Percentiles rank a stretch among this genome's conserved stretches.
phyloP scores from a whole-genome alignment of 2,888 invertebrate species.

The Masnerella sp. region DNA sequence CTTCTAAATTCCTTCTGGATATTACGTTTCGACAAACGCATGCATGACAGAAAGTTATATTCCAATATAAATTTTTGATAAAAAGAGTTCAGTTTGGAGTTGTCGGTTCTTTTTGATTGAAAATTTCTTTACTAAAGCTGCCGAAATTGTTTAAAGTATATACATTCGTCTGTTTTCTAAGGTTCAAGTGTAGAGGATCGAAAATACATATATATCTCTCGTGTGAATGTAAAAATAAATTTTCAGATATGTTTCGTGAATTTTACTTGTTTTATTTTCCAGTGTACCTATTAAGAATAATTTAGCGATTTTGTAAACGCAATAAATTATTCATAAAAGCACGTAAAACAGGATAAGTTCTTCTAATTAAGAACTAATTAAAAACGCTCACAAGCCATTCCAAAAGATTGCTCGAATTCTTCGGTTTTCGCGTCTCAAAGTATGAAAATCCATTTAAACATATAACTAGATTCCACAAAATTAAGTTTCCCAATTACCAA shows the following conservation, averaged over 20 bases:
- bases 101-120: conserved; percentile 2
- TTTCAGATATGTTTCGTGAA: too few relatives aligned
- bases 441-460: conserved; percentile 21
- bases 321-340: too few relatives aligned
- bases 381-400: conserved; percentile 3
- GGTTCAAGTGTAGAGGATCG: too few relatives aligned
- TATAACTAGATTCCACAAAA: conserved; percentile 23
- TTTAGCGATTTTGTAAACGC: too few relatives aligned
- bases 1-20: conserved; percentile 19
- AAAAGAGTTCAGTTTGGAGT: conserved; percentile 4
- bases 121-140: background rate
- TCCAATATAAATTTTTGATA: conserved; percentile 27
- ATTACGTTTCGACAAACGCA: conserved; percentile 20
- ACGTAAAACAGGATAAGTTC: too few relatives aligned
- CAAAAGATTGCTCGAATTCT: conserved; percentile 14
- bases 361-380: too few relatives aligned
- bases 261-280: too few relatives aligned
- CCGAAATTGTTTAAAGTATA: background rate
- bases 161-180: too few relatives aligned
- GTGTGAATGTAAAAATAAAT: too few relatives aligned
- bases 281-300: too few relatives aligned
- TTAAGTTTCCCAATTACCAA: conserved; percentile 9
- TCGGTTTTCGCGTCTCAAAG: conserved; percentile 21
- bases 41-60: conserved; percentile 22
- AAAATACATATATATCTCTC: too few relatives aligned